These are phyloP conservation scores for Lepidonotus clava DNA, from an alignment of 2,888 invertebrate genomes.

Conservation along the genomic window DNA sequence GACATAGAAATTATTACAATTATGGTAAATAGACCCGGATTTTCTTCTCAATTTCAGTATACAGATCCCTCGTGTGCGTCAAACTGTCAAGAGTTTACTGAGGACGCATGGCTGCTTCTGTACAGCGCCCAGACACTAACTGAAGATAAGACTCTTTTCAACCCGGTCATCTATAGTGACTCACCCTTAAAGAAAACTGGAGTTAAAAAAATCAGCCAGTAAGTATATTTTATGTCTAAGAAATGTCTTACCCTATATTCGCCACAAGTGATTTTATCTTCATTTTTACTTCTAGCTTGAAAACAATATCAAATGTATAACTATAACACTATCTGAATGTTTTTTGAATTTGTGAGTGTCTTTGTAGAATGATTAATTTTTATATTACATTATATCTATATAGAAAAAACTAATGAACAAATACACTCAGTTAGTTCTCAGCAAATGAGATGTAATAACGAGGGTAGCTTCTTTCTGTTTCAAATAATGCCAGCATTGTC, in stretches of 20 bases:
- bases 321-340: too few species aligned
- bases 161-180: constrained; percentile 61
- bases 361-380: too few species aligned
- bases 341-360: too few species aligned
- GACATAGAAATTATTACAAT: too few species aligned
- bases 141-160: constrained; percentile 70
- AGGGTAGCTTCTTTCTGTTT: background rate
- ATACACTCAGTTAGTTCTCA: background rate
- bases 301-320: too few species aligned
- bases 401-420: too few species aligned
- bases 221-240: constrained; percentile 58
- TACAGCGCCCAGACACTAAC: constrained; percentile 68
- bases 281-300: too few species aligned
- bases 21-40: background rate
- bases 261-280: too few species aligned
- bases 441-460: too few species aligned
- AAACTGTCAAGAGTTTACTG: constrained; percentile 64
- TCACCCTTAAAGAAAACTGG: background rate
- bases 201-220: constrained; percentile 70
- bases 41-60: constrained; percentile 64
- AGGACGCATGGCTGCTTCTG: constrained; percentile 72
- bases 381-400: too few species aligned
- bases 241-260: background rate
- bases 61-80: constrained; percentile 61
- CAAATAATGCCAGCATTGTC: background rate